Evolutionary conservation across 2,888 invertebrate species (phyloP), one percentile per base, ranked within the genome.

Genomic region (Catotricha subobsoleta): DNA sequence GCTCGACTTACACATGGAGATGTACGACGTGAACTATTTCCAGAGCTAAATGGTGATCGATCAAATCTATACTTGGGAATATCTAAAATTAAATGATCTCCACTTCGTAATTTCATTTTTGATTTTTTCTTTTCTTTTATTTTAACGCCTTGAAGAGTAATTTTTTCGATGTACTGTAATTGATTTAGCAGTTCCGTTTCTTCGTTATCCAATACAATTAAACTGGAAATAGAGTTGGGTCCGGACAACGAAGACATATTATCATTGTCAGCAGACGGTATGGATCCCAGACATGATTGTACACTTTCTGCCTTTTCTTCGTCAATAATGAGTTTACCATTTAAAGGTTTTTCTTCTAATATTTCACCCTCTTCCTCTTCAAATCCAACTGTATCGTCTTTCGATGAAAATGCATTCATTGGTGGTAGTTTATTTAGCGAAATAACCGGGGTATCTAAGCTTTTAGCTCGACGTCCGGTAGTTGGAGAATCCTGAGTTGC

Each of bases 401-500:
- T 86, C 19, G 84, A 83, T 2, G 86, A 87, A 57, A 86, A 84
- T 0, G 86, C 81, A 59, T 84, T 82, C 59, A 81, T 75, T 7
- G 83, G 78, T 13, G 86, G 86, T 31, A 87, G 60, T 52, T 77
- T 69, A 57, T 78, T 80, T 23, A 86, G 62, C 16, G 83, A 77
- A 52, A 87, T 82, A 18, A 86, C 77, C 2, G 86, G 81, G 3
- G 84, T 79, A 52, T 87, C 87, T 47, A 87, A 66, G 44, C 86
- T 86, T 60, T 86, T 84, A 2, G 86, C 80, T 50, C 84, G 68
- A 40, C 86, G 68, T 42, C 80, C 76, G 3, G 77, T 64, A 7
- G 76, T 74, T 3, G 82, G 82, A 0, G 82, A 83, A 47, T 72
- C 71, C 50, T 74, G 77, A 0, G 77, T 70, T 7, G 81, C 79